Base-by-base conservation (phyloP, 1,140 invertebrate genomes). In the Drosophila novamexicana region DNA sequence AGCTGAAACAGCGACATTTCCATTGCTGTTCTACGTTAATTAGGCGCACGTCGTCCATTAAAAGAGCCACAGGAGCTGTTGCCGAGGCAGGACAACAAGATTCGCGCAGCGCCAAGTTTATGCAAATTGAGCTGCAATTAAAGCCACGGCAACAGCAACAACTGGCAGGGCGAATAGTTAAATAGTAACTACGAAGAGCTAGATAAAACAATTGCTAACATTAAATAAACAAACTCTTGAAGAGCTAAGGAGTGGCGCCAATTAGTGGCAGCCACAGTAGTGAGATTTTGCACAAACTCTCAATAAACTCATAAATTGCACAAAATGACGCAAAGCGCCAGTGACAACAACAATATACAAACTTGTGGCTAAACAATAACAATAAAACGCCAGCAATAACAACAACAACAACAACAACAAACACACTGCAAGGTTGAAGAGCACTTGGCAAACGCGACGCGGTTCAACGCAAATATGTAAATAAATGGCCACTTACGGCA, bases 401-500 rank as follows among this genome's bases (percentile, higher is more conserved):
- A 62, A 45, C 49, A 61, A 36, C 49, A 50, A 18, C 18, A 58
- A 10, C 64, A 62, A 29, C 56, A 42, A 50, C 57, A 64, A 34
- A 4, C 61, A 10, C 52, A 47, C 39, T 44, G 34, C 67, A 81
- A 75, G 45, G 66, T 78, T 88, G 77, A 75, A 83, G 80, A 53
- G 65, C 63, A 72, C 69, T 72, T 77, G 69, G 69, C 68, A 73
- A 52, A 57, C 58, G 54, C 68, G 42, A 57, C 75, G 84, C 78
- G 77, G 80, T 78, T 85, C 81, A 70, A 72, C 61, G 77, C 61
- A 80, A 88, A 88, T 89, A 84, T 89, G 84, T 58, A 90, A 89
- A 89, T 89, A 89, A 89, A 89, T 84, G 77, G 84, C 77, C 84
- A 89, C 85, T 89, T 90, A 76, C 58, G 80, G 84, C 65, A 67